A percentile compares a stretch with the other conserved stretches of the same genome.
phyloP scores from a whole-genome alignment of 1,140 invertebrate genomes.

The Steinernema khuongi region DNA sequence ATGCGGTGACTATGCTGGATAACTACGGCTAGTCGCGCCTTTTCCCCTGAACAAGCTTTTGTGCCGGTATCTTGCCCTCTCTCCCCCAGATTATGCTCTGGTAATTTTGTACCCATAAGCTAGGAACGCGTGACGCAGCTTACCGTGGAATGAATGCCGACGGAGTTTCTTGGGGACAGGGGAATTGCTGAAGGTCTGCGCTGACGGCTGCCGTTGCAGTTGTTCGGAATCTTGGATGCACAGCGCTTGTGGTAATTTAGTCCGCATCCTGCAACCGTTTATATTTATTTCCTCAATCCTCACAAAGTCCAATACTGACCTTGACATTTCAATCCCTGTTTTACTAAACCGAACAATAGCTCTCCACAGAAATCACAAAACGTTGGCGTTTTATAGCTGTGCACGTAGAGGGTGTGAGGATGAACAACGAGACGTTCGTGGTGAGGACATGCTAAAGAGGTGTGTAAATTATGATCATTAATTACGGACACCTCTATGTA shows the following conservation, averaged over 20 bases:
- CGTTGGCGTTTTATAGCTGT: conserved; percentile 95
- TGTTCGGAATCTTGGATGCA: conserved; percentile 95
- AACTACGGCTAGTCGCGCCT: neutral
- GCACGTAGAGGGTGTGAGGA: conserved; percentile 83
- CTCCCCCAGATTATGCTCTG: conserved; percentile 3
- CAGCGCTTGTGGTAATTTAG: conserved; percentile 97
- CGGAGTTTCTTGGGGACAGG: conserved; percentile 54
- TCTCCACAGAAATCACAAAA: conserved; percentile 99
- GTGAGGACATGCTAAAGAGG: conserved; percentile 54
- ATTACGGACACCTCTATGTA: conserved; percentile 34
- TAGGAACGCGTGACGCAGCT: too few species aligned
- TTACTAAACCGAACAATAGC: conserved; percentile 94
- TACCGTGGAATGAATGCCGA: conserved; percentile 61
- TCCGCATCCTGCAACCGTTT: conserved; percentile 74
- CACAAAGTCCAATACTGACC: conserved; percentile 63
- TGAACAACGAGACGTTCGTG: conserved; percentile 64
- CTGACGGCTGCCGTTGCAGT: conserved; percentile 69
- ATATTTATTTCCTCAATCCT: too few species aligned
- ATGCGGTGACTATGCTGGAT: neutral
- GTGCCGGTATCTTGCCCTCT: too few species aligned
- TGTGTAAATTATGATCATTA: too few species aligned
- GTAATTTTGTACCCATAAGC: too few species aligned
- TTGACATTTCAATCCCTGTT: conserved; percentile 97
- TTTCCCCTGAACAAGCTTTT: neutral
- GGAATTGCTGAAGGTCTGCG: conserved; percentile 57